Conservation (phyloP, 2,113 vertebrate species). For the Bungarus multicinctus region DNA sequence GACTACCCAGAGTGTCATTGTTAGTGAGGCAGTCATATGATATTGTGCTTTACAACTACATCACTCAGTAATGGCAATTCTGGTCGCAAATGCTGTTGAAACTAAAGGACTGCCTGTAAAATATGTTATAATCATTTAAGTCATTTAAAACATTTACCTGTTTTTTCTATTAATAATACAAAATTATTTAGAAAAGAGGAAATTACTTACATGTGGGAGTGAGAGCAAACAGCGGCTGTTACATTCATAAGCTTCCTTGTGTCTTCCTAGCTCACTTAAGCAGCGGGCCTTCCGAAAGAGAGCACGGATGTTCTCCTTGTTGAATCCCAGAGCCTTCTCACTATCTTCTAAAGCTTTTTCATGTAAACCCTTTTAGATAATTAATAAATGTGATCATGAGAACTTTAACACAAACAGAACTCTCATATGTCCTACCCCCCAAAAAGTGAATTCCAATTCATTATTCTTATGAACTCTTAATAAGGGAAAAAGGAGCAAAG, state of each 20-base stretch:
- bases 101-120: not conserved
- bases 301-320: slow-evolving; percentile 77
- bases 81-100: not conserved
- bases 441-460: not conserved
- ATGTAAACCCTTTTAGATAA: slow-evolving; percentile 74
- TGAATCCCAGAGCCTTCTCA: slow-evolving; percentile 76
- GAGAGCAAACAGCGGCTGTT: slow-evolving; percentile 82
- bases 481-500: not conserved
- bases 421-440: not conserved
- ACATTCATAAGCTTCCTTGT: slow-evolving; percentile 89
- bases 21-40: not conserved
- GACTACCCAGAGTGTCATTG: not conserved
- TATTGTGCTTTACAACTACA: not conserved
- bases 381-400: not conserved
- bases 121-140: not conserved
- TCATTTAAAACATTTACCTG: not conserved
- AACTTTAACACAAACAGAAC: not conserved
- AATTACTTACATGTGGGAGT: slow-evolving; percentile 79
- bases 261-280: slow-evolving; percentile 81
- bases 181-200: not conserved
- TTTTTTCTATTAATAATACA: not conserved
- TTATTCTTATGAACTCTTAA: not conserved
- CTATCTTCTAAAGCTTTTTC: slow-evolving; percentile 84
- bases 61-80: not conserved
- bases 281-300: slow-evolving; percentile 89